Evolutionary conservation across 35 echinoderm and acorn worm genomes (phyloP).

Genomic region (Hemicentrotus pulcherrimus): DNA sequence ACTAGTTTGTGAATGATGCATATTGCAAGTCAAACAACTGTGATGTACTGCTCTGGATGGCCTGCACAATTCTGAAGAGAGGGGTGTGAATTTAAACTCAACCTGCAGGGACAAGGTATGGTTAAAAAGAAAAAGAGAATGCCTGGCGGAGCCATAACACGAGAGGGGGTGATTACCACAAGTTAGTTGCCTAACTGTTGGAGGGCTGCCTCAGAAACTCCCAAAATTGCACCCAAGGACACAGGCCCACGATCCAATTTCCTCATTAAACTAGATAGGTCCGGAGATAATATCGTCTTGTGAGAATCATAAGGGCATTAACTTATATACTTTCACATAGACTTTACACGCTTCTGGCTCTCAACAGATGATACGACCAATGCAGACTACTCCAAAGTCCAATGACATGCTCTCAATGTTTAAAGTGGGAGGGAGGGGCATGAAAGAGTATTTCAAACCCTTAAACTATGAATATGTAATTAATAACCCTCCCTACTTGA

Average conservation of each 20-base stretch:
- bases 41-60: not conserved
- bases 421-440: too few relatives aligned
- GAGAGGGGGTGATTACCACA: not conserved
- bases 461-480: not conserved
- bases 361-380: not conserved
- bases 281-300: not conserved
- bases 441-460: not conserved
- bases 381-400: not conserved
- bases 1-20: too few relatives aligned
- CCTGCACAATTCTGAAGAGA: not conserved
- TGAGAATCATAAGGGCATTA: too few relatives aligned
- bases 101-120: not conserved
- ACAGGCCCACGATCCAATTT: not conserved
- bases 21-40: too few relatives aligned
- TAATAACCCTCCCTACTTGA: too few relatives aligned
- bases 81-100: not conserved
- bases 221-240: not conserved
- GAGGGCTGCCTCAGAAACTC: not conserved
- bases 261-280: not conserved
- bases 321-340: too few relatives aligned
- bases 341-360: too few relatives aligned
- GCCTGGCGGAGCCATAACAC: not conserved
- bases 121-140: not conserved
- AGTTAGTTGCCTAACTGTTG: not conserved
- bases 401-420: not conserved